Evolutionary conservation across 2,797 vertebrate species (phyloP), one percentile per base, ranked within the genome.

Genomic region (Balearica regulorum): DNA sequence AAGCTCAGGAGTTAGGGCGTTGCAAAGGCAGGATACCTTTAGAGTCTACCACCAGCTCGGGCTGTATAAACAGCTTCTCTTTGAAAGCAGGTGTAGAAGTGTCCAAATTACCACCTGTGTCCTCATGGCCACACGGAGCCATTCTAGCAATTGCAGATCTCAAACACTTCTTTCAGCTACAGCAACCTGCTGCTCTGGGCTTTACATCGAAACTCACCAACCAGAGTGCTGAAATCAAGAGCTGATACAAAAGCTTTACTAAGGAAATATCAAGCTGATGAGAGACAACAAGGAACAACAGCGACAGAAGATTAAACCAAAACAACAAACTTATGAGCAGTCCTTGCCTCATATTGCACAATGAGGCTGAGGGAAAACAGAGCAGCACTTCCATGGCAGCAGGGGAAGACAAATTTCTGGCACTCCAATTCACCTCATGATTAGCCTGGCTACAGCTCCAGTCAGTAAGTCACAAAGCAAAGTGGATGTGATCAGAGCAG

Each of bases 321-420:
- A 93, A 83, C 62, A 81, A 65, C 35, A 72, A 65, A 39, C 28
- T 83, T 69, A 31, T 1, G 26, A 69, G 58, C 39, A 90, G 46
- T 60, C 14, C 21, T 12, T 82, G 62, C 60, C 25, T 90, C 55
- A 15, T 48, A 37, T 90, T 94, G 90, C 92, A 73, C 64, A 93
- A 89, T 29, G 13, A n/a, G 5, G 6, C 25, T 84, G 70, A 90
- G 46, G 17, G 51, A 87, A 90, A 87, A 92, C 73, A 94, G 37
- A 83, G 24, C 51, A 83, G 66, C n/a, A 82, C 65, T 86, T 94
- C 73, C 51, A 76, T 2, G 0, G 73, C 83, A 90, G 73, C 29
- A 84, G 24, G 8, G 17, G 15, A 93, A 76, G 93, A 86, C 25
- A 54, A 76, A 60, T 90, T 87, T 69, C 80, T 96, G 88, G 90